Conservation (phyloP, 2,113 vertebrate genomes). For the Misgurnus mizolepis region DNA sequence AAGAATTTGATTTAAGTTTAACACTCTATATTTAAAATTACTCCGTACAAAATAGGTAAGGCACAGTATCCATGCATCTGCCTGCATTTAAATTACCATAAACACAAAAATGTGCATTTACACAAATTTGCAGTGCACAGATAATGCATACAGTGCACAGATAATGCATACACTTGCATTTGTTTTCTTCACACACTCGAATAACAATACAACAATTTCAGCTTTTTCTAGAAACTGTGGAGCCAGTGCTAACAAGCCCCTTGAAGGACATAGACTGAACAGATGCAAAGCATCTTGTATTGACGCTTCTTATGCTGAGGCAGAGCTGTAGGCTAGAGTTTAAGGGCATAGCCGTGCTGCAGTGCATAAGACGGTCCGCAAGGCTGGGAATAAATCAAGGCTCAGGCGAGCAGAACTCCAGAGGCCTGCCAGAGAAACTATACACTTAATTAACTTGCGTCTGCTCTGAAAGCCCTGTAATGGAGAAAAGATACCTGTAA, state of each 20-base stretch:
- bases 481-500: constrained; percentile 33
- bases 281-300: too few species aligned
- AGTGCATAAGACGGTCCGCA: constrained; percentile 53
- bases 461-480: constrained; percentile 46
- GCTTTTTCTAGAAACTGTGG: background rate
- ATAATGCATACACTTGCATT: too few species aligned
- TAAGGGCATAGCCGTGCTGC: constrained; percentile 9
- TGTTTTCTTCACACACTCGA: too few species aligned
- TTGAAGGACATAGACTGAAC: too few species aligned
- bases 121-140: too few species aligned
- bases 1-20: too few species aligned
- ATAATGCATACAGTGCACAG: too few species aligned
- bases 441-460: constrained; percentile 51
- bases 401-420: constrained; percentile 27
- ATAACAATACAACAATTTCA: background rate
- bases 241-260: background rate
- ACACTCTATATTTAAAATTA: too few species aligned
- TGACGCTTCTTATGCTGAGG: background rate
- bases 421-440: constrained; percentile 46
- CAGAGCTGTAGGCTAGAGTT: background rate
- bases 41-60: too few species aligned
- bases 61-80: too few species aligned
- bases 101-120: too few species aligned
- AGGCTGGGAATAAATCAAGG: constrained; percentile 54
- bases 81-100: too few species aligned